A percentile compares a stretch with the other conserved stretches of the same genome.
Evolutionary conservation across 2,797 vertebrate species (phyloP).

Genomic region (Coregonus suidteri): DNA sequence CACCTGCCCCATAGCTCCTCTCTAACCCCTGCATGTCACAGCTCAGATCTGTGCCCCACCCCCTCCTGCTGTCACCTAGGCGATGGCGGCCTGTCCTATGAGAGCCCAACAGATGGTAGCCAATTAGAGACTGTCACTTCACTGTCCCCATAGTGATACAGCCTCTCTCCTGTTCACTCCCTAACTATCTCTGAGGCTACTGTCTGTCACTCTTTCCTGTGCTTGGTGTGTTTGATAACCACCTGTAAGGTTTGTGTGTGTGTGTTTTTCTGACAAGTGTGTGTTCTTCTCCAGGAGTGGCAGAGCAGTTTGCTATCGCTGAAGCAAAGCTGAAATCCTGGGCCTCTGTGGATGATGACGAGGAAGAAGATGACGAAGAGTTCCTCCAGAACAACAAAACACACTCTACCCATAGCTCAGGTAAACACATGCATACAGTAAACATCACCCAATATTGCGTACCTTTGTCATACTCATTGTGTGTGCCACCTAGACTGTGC

Average conservation of each 20-base stretch:
- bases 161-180: conserved; percentile 56
- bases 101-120: conserved; percentile 67
- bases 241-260: not conserved
- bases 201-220: not conserved
- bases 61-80: conserved; percentile 37
- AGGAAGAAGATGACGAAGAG: conserved; percentile 78
- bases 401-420: conserved; percentile 63
- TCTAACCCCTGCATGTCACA: conserved; percentile 47
- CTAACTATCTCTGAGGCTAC: conserved; percentile 50
- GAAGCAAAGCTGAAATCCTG: conserved; percentile 96
- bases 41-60: conserved; percentile 27
- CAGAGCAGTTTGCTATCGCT: conserved; percentile 96
- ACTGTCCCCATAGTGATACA: conserved; percentile 43
- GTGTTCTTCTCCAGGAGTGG: conserved; percentile 78
- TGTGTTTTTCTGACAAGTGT: not conserved
- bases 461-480: conserved; percentile 30
- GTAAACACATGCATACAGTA: conserved; percentile 39
- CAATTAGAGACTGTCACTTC: conserved; percentile 65
- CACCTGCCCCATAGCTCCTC: conserved; percentile 60
- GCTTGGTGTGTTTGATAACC: not conserved
- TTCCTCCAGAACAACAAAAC: conserved; percentile 44
- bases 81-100: conserved; percentile 51
- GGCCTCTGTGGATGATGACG: conserved; percentile 91
- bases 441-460: not conserved
- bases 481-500: conserved; percentile 26